These are phyloP conservation scores for Melieria crassipennis DNA, from an alignment of 2,888 invertebrate species.

Conservation along the genomic window DNA sequence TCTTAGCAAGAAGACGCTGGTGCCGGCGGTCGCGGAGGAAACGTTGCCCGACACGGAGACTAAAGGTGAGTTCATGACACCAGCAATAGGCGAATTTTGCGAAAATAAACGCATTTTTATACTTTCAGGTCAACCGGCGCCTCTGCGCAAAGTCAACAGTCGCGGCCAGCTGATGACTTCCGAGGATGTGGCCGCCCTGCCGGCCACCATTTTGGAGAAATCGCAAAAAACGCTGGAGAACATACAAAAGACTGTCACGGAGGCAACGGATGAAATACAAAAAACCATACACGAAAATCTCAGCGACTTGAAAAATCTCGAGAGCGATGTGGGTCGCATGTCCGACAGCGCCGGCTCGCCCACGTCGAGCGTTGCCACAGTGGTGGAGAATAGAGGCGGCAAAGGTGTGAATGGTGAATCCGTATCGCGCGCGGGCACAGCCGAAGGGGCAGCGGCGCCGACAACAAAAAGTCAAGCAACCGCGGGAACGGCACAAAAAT, in stretches of 20 bases:
- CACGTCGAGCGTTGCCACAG: constrained; percentile 53
- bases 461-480: constrained; percentile 20
- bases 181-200: constrained; percentile 28
- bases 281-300: constrained; percentile 63
- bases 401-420: constrained; percentile 41
- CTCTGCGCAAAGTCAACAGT: constrained; percentile 14
- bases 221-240: constrained; percentile 59
- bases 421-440: constrained; percentile 50
- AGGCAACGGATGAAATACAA: constrained; percentile 61
- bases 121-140: constrained; percentile 5
- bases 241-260: constrained; percentile 60
- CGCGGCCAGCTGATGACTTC: constrained; percentile 23
- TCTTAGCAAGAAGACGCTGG: constrained; percentile 52
- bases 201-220: constrained; percentile 55
- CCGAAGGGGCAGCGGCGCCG: constrained; percentile 45
- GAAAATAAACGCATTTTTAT: neutral
- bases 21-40: constrained; percentile 43
- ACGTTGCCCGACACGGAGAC: constrained; percentile 7
- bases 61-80: constrained; percentile 17
- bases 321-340: constrained; percentile 56
- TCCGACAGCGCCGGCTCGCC: constrained; percentile 51
- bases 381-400: constrained; percentile 47
- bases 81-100: constrained; percentile 5
- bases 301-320: constrained; percentile 59
- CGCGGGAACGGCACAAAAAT: constrained; percentile 47